A percentile compares a stretch with the other conserved stretches of the same genome.
Evolutionary conservation across 2,888 invertebrate genomes (phyloP).

Genomic region (Hydriomena furcata): DNA sequence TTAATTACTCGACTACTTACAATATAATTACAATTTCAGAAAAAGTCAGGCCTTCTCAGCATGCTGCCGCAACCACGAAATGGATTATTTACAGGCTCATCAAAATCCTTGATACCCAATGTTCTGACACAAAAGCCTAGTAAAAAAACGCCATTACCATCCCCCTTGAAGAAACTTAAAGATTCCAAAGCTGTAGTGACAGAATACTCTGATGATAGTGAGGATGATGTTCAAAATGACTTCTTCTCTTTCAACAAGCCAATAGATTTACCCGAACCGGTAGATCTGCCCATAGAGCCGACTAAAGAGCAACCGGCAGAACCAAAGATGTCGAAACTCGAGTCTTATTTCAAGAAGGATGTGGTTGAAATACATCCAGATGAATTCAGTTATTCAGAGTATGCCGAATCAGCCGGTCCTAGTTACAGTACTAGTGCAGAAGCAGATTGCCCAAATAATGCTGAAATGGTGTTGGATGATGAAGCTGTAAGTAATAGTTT

Average conservation of each 20-base stretch:
- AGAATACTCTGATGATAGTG: constrained; percentile 73
- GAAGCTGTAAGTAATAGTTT: constrained; percentile 65
- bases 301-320: constrained; percentile 21
- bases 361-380: constrained; percentile 40
- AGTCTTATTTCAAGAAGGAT: constrained; percentile 69
- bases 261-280: constrained; percentile 61
- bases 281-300: constrained; percentile 57
- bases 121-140: constrained; percentile 67
- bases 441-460: constrained; percentile 39
- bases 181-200: constrained; percentile 44
- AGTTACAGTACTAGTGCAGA: constrained; percentile 39
- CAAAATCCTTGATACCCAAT: constrained; percentile 66
- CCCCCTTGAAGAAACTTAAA: constrained; percentile 50
- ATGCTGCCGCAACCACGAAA: constrained; percentile 88
- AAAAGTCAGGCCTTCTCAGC: constrained; percentile 86
- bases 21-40: constrained; percentile 58
- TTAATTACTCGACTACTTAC: too few relatives aligned
- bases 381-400: constrained; percentile 25
- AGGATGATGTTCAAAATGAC: constrained; percentile 78
- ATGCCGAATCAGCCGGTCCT: constrained; percentile 38
- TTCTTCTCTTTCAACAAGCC: constrained; percentile 82
- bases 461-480: constrained; percentile 59
- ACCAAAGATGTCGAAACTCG: constrained; percentile 51
- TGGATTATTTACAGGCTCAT: constrained; percentile 56
- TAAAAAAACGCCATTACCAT: constrained; percentile 45